phyloP scores from a whole-genome alignment of 2,888 invertebrate species.

The Spisula subtruncata region DNA sequence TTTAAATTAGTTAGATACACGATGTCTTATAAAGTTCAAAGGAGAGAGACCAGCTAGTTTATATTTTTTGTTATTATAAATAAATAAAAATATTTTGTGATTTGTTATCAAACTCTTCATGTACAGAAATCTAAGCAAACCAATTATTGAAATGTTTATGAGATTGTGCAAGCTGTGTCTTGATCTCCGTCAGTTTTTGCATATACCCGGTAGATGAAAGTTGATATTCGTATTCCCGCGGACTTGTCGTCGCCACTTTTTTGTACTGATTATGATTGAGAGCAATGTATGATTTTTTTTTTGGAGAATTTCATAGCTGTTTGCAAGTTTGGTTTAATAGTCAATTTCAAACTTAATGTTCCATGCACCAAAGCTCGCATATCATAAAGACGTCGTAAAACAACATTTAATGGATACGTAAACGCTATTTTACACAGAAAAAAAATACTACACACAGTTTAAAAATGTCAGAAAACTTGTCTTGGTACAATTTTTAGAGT shows the following conservation, averaged over 20 bases:
- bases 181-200: neutral
- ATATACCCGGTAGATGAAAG: neutral
- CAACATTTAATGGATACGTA: neutral
- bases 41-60: neutral
- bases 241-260: neutral
- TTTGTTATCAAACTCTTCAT: neutral
- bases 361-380: conserved; percentile 14
- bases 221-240: neutral
- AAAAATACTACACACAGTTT: neutral
- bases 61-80: neutral
- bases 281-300: neutral
- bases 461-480: neutral
- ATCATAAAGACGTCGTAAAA: conserved; percentile 24
- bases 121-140: neutral
- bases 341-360: conserved; percentile 13
- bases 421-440: neutral
- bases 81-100: neutral
- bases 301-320: conserved; percentile 10
- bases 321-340: conserved; percentile 26
- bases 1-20: too few relatives aligned
- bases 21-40: too few relatives aligned
- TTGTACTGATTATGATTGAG: neutral
- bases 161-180: neutral
- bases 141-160: neutral
- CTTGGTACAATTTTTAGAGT: neutral